Evolutionary conservation across 2,113 vertebrate species (phyloP), one percentile per base, ranked within the genome.

Genomic region (Hemiprocne comata): DNA sequence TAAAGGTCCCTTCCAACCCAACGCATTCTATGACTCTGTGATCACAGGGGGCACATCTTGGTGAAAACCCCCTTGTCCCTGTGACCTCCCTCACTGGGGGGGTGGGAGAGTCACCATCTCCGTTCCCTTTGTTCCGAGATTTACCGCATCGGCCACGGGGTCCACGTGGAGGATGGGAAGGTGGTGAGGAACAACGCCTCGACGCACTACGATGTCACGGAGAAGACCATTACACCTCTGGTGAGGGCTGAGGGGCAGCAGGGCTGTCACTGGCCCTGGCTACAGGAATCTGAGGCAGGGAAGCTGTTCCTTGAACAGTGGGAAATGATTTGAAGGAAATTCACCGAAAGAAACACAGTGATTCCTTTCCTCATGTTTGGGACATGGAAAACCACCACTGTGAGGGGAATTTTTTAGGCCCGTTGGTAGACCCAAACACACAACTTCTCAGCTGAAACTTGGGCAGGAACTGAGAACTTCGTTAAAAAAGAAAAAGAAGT

Each of bases 141-240:
- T 93, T 98, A 98, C 94, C 98, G 97, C 40, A 86, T 98, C 5
- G 98, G 98, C 77, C 94, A 4, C 0, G 98, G 98, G 44, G 83
- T 98, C 90, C 98, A 98, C 1, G 62, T 96, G 54, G 95, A 98
- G 65, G 98, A 98, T 1, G 98, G 98, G 75, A 98, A 98, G 36
- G 53, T 98, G 92, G 97, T 98, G 75, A 98, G 74, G 96, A 98
- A 98, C 96, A 98, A 98, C 0, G 98, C 98, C 2, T 95, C 98
- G 2, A 98, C 98, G 0, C 92, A 95, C 96, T 98, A 98, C 0
- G 98, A 98, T 0, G 26, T 98, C 53, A 98, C 98, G 0, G 97
- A 98, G 92, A 98, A 98, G 73, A 97, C 97, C 48, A 98, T 98
- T 67, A 98, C 98, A 0, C 98, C 98, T 0, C 21, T 98, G 98